Conservation (phyloP, 2,797 vertebrate genomes). For the Garrulus glandarius region DNA sequence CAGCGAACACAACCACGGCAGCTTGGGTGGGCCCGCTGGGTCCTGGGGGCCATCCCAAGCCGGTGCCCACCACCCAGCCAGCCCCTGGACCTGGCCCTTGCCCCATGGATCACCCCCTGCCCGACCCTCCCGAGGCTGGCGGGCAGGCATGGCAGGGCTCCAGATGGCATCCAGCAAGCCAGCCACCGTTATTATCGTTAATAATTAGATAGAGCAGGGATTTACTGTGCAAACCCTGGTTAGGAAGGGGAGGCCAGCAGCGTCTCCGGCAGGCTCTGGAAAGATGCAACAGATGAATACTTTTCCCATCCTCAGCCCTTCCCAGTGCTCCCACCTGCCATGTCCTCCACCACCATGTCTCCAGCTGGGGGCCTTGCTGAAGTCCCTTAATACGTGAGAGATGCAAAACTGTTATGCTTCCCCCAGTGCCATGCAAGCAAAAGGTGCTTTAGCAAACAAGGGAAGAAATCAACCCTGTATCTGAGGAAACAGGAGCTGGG, state of each 20-base stretch:
- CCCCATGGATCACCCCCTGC: conserved; percentile 7
- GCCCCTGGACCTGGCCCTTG: background rate
- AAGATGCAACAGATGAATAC: background rate
- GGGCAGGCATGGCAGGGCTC: conserved; percentile 1
- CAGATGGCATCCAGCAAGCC: background rate
- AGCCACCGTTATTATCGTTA: conserved; percentile 1
- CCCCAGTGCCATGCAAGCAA: fast-evolving
- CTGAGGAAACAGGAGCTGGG: background rate
- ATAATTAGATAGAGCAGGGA: conserved; percentile 13
- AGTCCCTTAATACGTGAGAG: background rate
- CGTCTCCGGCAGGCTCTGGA: background rate
- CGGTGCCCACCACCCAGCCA: fast-evolving
- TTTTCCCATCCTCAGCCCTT: background rate
- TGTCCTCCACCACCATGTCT: background rate
- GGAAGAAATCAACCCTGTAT: background rate
- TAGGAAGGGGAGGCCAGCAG: background rate
- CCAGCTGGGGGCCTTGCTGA: background rate
- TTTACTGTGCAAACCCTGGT: background rate
- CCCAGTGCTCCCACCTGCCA: fast-evolving
- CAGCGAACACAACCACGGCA: conserved; percentile 78
- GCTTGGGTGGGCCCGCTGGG: conserved; percentile 69
- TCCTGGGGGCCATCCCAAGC: background rate
- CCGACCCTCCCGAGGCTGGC: background rate
- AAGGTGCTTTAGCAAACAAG: background rate
- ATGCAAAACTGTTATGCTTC: background rate